Base-by-base conservation (phyloP, 1,140 invertebrate species). In the Sipha flava region DNA sequence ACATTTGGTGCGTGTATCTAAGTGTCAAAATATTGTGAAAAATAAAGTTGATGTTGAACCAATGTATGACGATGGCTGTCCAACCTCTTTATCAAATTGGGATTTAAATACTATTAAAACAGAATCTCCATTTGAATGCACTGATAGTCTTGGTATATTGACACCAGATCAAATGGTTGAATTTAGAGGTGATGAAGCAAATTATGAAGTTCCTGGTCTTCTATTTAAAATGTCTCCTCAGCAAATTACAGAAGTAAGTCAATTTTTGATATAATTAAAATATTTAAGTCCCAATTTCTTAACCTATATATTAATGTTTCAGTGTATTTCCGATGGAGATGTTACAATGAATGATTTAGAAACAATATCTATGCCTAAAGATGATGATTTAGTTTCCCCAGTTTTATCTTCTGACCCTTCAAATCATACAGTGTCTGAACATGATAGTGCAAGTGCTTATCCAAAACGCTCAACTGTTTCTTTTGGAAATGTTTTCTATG, bases 111-210 rank as follows among this genome's bases (percentile, higher is more conserved):
- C n/a, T 91, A 90, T 83, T 91, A 92, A 83, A 91, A 94, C 83
- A 90, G 91, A 77, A 59, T 77, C 54, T 83, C 92, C 91, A 16
- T 90, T 93, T 80, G 92, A 91, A 80, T 84, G 89, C 82, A 91
- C 94, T 84, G 93, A 94, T 82, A 93, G 91, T 83, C 86, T 95
- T 80, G 93, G 93, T 10, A 94, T 95, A 81, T 86, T 95, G 21
- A 94, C 93, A 7, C 93, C 93, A 0, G 92, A 94, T 86, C 93
- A 95, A 84, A 95, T 95, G 93, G 89, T 91, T 77, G 91, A 92
- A 84, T 90, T 90, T 52, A 81, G 14, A 59, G 73, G 73, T 0
- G 73, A 77, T 26, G 73, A 77, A 43, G 73, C 34, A 18, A 21
- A 43, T 40, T 77, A 43, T 59, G 73, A 59, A 29, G 73, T 77